Conservation (phyloP, 2,797 vertebrate genomes). For the Aeoliscus strigatus region DNA sequence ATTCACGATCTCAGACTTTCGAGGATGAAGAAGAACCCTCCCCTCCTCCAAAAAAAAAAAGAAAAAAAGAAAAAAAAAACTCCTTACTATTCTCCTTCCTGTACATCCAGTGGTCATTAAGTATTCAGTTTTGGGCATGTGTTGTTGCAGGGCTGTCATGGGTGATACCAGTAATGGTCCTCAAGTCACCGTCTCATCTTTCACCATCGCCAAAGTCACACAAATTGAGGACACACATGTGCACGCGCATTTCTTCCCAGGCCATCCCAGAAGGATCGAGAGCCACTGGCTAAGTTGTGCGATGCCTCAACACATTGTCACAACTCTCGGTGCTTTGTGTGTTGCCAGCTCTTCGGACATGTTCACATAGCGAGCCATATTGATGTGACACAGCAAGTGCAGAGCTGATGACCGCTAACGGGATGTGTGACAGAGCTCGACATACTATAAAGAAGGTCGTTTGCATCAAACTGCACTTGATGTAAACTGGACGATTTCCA, state of each 20-base stretch:
- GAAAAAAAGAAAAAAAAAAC: slow-evolving; percentile 44
- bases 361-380: slow-evolving; percentile 39
- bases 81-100: slow-evolving; percentile 53
- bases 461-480: slow-evolving; percentile 34
- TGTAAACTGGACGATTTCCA: slow-evolving; percentile 56
- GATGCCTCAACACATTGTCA: slow-evolving; percentile 58
- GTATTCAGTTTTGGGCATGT: slow-evolving; percentile 66
- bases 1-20: slow-evolving; percentile 32
- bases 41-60: slow-evolving; percentile 3
- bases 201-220: slow-evolving; percentile 40
- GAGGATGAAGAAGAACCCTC: no score
- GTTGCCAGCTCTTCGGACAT: slow-evolving; percentile 17
- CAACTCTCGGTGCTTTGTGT: slow-evolving; percentile 13
- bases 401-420: slow-evolving; percentile 30
- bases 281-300: slow-evolving; percentile 44
- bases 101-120: slow-evolving; percentile 62
- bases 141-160: slow-evolving; percentile 69
- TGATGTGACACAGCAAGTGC: slow-evolving; percentile 47
- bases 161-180: slow-evolving; percentile 75
- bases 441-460: slow-evolving; percentile 46
- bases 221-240: slow-evolving; percentile 32
- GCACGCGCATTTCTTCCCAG: slow-evolving; percentile 24
- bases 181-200: slow-evolving; percentile 58
- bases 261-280: slow-evolving; percentile 41
- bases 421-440: slow-evolving; percentile 23